These are phyloP conservation scores for Hesperia comma DNA, from an alignment of 2,888 invertebrate species.

Conservation along the genomic window DNA sequence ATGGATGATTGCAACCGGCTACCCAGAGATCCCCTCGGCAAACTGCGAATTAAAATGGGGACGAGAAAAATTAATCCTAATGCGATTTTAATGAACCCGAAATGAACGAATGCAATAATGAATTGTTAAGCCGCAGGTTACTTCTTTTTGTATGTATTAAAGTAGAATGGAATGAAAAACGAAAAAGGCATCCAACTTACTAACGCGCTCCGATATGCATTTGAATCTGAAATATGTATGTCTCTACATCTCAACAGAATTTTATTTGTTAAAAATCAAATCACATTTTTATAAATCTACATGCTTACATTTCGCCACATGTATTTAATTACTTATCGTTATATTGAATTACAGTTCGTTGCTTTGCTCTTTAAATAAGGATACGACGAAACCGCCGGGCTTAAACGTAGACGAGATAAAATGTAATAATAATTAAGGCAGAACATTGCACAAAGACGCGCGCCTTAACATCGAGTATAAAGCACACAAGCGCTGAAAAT, in stretches of 20 bases:
- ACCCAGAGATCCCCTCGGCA: constrained; percentile 73
- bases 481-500: constrained; percentile 82
- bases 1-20: constrained; percentile 78
- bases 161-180: constrained; percentile 56
- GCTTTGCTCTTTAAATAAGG: constrained; percentile 1
- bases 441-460: constrained; percentile 77
- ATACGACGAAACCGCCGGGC: constrained; percentile 24
- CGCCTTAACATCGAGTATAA: constrained; percentile 78
- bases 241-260: background rate
- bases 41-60: constrained; percentile 81
- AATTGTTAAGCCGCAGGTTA: constrained; percentile 75
- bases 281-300: too few relatives aligned
- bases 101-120: constrained; percentile 81
- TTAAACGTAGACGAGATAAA: constrained; percentile 66
- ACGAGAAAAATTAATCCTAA: constrained; percentile 84
- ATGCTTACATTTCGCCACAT: background rate
- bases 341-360: background rate
- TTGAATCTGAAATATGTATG: constrained; percentile 5
- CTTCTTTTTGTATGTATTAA: constrained; percentile 61
- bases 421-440: constrained; percentile 79
- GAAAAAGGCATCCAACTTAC: constrained; percentile 49
- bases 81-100: constrained; percentile 83
- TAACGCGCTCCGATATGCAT: constrained; percentile 6
- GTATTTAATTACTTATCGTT: background rate
- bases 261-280: background rate